Conservation (phyloP, 2,113 vertebrate genomes). For the Phylloscopus trochilus region DNA sequence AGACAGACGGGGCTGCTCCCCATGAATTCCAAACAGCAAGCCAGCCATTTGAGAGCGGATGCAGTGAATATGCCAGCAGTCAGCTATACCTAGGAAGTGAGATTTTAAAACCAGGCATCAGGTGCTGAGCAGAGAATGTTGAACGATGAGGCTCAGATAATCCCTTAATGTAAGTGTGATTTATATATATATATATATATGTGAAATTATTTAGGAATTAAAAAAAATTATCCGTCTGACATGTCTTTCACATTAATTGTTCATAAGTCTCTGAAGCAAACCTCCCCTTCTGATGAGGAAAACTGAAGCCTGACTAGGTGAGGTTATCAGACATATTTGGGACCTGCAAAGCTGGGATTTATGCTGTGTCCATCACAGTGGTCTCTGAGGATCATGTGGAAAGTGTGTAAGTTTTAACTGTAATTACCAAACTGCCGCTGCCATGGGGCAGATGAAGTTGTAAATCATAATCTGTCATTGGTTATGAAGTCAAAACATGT, state of each 20-base stretch:
- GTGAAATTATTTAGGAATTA: not conserved
- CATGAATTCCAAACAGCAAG: conserved; percentile 23
- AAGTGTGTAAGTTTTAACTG: not conserved
- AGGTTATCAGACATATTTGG: not conserved
- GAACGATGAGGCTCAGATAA: not conserved
- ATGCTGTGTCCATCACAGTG: not conserved
- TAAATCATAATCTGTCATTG: not conserved
- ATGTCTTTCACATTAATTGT: not conserved
- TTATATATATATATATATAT: not conserved
- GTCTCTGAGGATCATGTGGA: not conserved
- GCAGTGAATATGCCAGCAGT: conserved; percentile 36
- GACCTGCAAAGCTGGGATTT: not conserved
- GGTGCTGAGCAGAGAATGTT: not conserved
- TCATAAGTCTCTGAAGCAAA: not conserved
- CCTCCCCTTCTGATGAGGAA: not conserved
- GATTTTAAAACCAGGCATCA: conserved; percentile 2
- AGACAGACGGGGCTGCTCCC: conserved; percentile 31
- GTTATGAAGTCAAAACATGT: not conserved
- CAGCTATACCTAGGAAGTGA: not conserved
- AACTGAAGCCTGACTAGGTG: not conserved
- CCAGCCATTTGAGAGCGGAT: conserved; percentile 24
- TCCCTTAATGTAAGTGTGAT: not conserved
- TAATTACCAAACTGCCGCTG: not conserved
- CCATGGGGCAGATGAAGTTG: not conserved
- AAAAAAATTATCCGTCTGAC: not conserved